Evolutionary conservation across 2,888 invertebrate genomes (phyloP).

Genomic region (Alentia gelatinosa): DNA sequence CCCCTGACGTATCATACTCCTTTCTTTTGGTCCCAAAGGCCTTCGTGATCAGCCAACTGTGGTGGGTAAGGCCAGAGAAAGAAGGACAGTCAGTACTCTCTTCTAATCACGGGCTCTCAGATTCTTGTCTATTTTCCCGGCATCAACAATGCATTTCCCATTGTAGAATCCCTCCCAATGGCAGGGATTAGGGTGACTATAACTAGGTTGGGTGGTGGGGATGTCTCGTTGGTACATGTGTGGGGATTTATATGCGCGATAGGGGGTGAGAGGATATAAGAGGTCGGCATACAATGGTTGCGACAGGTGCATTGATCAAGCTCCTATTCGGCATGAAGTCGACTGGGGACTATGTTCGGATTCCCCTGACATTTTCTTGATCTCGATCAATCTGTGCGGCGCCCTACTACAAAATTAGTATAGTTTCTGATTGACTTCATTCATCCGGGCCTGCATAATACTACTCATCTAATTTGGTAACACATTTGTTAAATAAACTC

Average conservation of each 20-base stretch:
- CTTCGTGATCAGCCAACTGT: background rate
- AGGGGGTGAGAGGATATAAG: background rate
- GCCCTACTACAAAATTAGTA: no score
- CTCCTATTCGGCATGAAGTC: no score
- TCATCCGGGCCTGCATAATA: no score
- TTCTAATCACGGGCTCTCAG: background rate
- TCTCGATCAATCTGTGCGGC: no score
- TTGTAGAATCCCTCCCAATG: background rate
- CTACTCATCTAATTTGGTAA: no score
- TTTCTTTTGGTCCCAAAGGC: background rate
- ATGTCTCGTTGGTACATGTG: no score
- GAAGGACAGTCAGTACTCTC: background rate
- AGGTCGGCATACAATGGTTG: background rate
- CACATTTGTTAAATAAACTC: no score
- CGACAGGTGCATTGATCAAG: background rate
- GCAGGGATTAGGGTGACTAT: background rate
- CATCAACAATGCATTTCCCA: background rate
- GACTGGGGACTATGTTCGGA: no score
- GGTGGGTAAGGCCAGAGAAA: background rate
- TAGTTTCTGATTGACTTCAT: no score
- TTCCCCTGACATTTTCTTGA: no score
- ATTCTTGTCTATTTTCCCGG: background rate
- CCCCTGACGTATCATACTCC: background rate
- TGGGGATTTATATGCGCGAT: background rate
- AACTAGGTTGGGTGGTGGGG: no score